Evolutionary conservation across 1,140 invertebrate species (phyloP), one percentile per base, ranked within the genome.

Genomic region (Pteromalus puparum): DNA sequence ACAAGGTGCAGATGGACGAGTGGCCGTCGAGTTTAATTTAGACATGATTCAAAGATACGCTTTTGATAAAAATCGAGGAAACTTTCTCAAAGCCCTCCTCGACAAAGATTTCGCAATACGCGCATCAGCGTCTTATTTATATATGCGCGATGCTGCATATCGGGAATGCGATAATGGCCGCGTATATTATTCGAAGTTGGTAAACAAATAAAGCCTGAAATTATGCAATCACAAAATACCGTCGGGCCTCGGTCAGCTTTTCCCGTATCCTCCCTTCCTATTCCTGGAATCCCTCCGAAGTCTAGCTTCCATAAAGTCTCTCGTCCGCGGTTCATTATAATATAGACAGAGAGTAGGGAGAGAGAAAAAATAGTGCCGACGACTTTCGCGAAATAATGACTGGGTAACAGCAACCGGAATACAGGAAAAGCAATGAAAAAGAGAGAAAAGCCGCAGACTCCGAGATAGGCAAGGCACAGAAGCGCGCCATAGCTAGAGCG

Each of bases 351-450:
- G 38, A 42, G 38, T n/a, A 7, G 10, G 38, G 38, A 0, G 5
- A 42, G 9, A 42, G 38, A 42, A 9, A 42, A 9, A 34, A 61
- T n/a, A 61, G n/a, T 61, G n/a, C 2, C 21, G 53, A 21, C n/a
- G 28, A 24, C 53, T 34, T 34, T 65, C 48, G 65, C 34, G 38
- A 78, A 38, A 67, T 21, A 78, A 70, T 70, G 13, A 28, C 34
- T 7, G 34, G 10, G 65, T n/a, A 61, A 61, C 53, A n/a, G 18
- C n/a, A 65, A n/a, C 10, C 3, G n/a, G 24, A n/a, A 61, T 61
- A 61, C 53, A 61, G 53, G 53, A 61, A 61, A 34, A 21, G 34
- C 10, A 76, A 70, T 65, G 83, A 74, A 65, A 61, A 79, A 81
- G 68, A 81, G 61, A 85, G 84, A 74, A 46, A 68, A 38, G 12